These are phyloP conservation scores for Psophia crepitans DNA, from an alignment of 2,113 vertebrate genomes.

Conservation along the genomic window DNA sequence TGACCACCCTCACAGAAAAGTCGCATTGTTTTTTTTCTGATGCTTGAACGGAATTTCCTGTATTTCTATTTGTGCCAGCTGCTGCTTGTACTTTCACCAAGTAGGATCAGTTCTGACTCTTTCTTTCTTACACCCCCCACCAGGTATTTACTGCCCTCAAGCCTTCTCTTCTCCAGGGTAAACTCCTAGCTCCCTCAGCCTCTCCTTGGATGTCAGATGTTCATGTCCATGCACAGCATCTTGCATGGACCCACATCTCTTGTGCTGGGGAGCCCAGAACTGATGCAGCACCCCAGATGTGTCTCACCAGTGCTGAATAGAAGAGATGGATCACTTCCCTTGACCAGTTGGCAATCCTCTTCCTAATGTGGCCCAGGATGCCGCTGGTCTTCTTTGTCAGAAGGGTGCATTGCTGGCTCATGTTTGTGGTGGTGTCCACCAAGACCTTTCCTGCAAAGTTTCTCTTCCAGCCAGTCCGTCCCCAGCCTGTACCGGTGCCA, in stretches of 20 bases:
- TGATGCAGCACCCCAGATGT: not conserved
- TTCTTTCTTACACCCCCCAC: too few relatives aligned
- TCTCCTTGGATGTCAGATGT: not conserved
- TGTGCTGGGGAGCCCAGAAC: not conserved
- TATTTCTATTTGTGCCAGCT: not conserved
- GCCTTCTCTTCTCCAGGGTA: not conserved
- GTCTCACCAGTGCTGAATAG: not conserved
- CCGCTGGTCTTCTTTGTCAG: not conserved
- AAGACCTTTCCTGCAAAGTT: not conserved
- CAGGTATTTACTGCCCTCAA: not conserved
- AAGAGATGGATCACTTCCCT: not conserved
- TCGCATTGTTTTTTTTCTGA: not conserved
- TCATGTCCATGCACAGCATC: not conserved
- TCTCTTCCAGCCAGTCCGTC: not conserved
- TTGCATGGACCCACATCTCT: not conserved
- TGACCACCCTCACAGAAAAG: not conserved
- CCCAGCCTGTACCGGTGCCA: not conserved
- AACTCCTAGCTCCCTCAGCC: not conserved
- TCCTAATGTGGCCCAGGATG: not conserved
- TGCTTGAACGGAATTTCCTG: not conserved
- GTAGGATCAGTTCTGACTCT: rapidly evolving
- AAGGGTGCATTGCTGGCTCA: not conserved
- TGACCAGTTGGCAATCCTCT: not conserved
- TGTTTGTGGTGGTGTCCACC: not conserved
- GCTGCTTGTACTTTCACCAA: not conserved